Percentiles rank a stretch among this genome's conserved stretches.
Evolutionary conservation across 1,140 invertebrate species (phyloP).

Genomic region (Cryptotermes secundus): DNA sequence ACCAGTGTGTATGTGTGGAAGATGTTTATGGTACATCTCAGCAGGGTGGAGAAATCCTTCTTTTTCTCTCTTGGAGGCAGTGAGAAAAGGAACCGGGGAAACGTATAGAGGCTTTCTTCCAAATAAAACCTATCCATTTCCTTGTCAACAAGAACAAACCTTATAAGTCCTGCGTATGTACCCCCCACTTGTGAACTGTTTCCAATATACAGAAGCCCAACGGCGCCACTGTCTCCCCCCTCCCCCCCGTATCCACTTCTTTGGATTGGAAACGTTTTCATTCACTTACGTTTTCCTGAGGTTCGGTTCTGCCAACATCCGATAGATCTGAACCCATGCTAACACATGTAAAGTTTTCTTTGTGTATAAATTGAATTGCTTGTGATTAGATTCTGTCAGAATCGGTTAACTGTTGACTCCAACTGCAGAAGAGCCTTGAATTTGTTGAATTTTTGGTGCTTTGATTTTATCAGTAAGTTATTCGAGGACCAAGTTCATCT

Average conservation of each 20-base stretch:
- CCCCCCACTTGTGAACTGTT: neutral
- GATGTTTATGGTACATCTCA: neutral
- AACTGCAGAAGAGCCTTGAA: neutral
- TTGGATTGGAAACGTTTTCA: constrained; percentile 26
- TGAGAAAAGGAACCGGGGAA: neutral
- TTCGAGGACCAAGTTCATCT: too few relatives aligned
- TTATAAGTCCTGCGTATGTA: neutral
- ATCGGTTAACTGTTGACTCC: neutral
- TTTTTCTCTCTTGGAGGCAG: neutral
- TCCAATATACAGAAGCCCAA: constrained; percentile 10
- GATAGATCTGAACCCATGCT: neutral
- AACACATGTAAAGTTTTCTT: neutral
- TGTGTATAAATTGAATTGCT: neutral
- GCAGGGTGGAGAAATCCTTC: neutral
- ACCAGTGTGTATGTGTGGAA: neutral
- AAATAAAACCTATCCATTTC: constrained; percentile 17
- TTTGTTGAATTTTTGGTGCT: neutral
- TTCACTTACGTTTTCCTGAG: constrained; percentile 19
- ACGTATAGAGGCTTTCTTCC: neutral
- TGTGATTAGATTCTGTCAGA: neutral
- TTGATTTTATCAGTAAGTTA: too few relatives aligned
- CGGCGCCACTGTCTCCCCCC: neutral
- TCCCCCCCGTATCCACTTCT: constrained; percentile 20
- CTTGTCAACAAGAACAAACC: constrained; percentile 18
- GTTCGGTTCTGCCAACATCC: constrained; percentile 10